Percentiles rank a stretch among this genome's conserved stretches.
Evolutionary conservation across 2,888 invertebrate genomes (phyloP).

Genomic region (Opisthograptis luteolata): DNA sequence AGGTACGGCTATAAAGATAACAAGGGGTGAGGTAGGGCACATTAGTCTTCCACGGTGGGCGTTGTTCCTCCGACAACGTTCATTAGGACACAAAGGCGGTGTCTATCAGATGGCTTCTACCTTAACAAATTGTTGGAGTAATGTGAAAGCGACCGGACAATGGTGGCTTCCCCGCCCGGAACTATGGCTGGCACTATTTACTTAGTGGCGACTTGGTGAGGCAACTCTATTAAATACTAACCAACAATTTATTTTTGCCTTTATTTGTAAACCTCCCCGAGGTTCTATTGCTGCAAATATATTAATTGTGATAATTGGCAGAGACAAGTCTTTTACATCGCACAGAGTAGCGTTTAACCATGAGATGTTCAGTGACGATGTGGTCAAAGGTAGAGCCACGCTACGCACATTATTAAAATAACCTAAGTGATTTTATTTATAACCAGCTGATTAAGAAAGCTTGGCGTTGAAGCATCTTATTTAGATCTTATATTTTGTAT

Average conservation of each 20-base stretch:
- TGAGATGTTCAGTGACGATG: no score
- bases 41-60: constrained; percentile 66
- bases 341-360: no score
- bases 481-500: no score
- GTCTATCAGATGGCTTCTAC: constrained; percentile 75
- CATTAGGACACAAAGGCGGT: constrained; percentile 75
- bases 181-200: constrained; percentile 46
- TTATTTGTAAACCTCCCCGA: constrained; percentile 33
- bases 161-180: constrained; percentile 43
- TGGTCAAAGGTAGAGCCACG: no score
- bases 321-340: no score
- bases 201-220: constrained; percentile 30
- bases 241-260: constrained; percentile 34
- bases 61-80: constrained; percentile 75
- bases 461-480: no score
- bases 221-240: constrained; percentile 37
- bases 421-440: no score
- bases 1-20: constrained; percentile 65
- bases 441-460: no score
- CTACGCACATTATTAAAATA: no score
- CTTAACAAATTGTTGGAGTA: constrained; percentile 70
- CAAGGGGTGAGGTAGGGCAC: constrained; percentile 66
- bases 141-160: constrained; percentile 63
- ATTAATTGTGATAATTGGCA: constrained; percentile 2
- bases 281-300: not conserved